These are phyloP conservation scores for Stegodyphus mimosarum DNA, from an alignment of 1,140 invertebrate species.

Conservation along the genomic window DNA sequence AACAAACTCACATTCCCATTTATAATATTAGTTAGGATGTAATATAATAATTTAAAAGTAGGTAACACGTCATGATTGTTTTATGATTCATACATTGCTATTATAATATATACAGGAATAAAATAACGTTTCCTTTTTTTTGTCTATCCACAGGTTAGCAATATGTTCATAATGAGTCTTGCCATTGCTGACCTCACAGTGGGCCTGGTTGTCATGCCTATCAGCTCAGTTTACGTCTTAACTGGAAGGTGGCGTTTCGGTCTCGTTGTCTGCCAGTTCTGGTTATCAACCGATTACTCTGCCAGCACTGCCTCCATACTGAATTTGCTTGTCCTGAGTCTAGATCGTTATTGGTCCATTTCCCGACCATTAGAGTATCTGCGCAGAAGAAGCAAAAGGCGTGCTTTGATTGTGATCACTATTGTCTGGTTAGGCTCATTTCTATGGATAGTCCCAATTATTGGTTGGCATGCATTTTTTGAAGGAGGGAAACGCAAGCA, in stretches of 20 bases:
- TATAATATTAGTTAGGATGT: too few relatives aligned
- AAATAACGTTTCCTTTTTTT: neutral
- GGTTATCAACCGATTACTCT: slow-evolving; percentile 74
- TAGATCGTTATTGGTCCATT: slow-evolving; percentile 73
- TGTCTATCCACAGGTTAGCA: slow-evolving; percentile 71
- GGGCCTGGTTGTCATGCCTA: slow-evolving; percentile 75
- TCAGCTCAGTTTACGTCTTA: slow-evolving; percentile 75
- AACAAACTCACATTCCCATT: too few relatives aligned
- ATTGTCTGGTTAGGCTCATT: slow-evolving; percentile 71
- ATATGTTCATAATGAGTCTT: slow-evolving; percentile 77
- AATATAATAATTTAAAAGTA: too few relatives aligned
- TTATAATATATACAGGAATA: too few relatives aligned
- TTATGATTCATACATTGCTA: too few relatives aligned
- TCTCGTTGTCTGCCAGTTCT: slow-evolving; percentile 71
- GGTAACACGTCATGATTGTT: too few relatives aligned
- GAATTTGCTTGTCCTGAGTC: slow-evolving; percentile 72
- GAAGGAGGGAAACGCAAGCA: slow-evolving; percentile 61
- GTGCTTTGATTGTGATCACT: slow-evolving; percentile 72
- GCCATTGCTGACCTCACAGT: slow-evolving; percentile 76
- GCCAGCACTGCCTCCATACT: slow-evolving; percentile 76
- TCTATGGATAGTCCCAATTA: slow-evolving; percentile 72
- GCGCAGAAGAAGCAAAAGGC: slow-evolving; percentile 72
- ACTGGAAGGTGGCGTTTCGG: slow-evolving; percentile 74
- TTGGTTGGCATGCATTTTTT: slow-evolving; percentile 69
- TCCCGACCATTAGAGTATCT: slow-evolving; percentile 75